These are phyloP conservation scores for Sycophila texana DNA, from an alignment of 2,888 invertebrate species.

Conservation along the genomic window DNA sequence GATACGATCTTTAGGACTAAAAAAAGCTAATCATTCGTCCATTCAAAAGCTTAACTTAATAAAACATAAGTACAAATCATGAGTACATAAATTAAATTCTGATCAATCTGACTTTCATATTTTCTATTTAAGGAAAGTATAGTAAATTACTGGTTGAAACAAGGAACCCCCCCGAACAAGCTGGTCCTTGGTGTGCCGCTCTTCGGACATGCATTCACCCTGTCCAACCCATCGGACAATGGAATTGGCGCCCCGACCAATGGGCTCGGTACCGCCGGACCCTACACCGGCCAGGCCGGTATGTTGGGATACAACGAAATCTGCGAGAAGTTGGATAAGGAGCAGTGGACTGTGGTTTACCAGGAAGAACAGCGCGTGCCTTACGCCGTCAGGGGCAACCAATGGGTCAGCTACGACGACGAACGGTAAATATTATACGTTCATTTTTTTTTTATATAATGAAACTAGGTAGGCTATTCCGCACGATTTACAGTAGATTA, in stretches of 20 bases:
- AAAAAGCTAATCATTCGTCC: too few relatives aligned
- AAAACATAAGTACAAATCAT: too few relatives aligned
- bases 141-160: constrained; percentile 76
- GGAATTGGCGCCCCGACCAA: constrained; percentile 78
- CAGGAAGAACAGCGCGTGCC: constrained; percentile 74
- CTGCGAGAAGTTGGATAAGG: constrained; percentile 62
- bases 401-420: constrained; percentile 63
- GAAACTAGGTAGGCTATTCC: too few relatives aligned
- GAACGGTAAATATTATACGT: too few relatives aligned
- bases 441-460: too few relatives aligned
- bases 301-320: constrained; percentile 84
- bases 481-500: too few relatives aligned
- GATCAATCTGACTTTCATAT: too few relatives aligned
- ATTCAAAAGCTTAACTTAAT: too few relatives aligned
- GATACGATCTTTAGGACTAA: too few relatives aligned
- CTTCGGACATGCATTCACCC: constrained; percentile 82
- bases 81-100: too few relatives aligned
- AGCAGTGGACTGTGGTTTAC: constrained; percentile 68
- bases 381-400: constrained; percentile 68
- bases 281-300: constrained; percentile 80
- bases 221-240: constrained; percentile 76
- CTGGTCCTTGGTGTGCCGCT: constrained; percentile 83
- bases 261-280: constrained; percentile 78
- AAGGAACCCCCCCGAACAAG: constrained; percentile 80
- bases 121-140: too few relatives aligned